Evolutionary conservation across 2,888 invertebrate genomes (phyloP), one percentile per base, ranked within the genome.

Genomic region (Oligia fasciuncula): DNA sequence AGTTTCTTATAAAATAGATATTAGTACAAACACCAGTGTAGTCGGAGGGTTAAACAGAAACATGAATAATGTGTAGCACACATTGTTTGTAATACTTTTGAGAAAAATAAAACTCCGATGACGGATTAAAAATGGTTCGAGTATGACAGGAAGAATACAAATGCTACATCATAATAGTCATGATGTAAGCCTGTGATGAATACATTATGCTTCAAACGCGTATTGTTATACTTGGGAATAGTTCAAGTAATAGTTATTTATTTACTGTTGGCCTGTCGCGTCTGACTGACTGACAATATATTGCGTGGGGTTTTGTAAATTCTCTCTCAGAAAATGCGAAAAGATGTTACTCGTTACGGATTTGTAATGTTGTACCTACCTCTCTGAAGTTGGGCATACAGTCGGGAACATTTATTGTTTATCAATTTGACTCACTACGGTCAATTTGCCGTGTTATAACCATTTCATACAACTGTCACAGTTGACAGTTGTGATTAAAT

Each of bases 41-140:
- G 69, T 75, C 6, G 23, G 57, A 85, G 73, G 75, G 66, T 77
- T 77, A 49, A 74, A 73, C 19, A 73, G 43, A 49, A 51, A 78
- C 6, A 71, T 75, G 62, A 81, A 67, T 78, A 84, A 85, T 85
- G 57, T 81, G 85, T 43, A 66, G 66, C 75, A 76, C 63, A 84
- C 57, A 78, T 85, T 78, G 74, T 62, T 67, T 69, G 43, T 67
- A 78, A 81, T 70, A 57, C 72, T 85, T 84, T 84, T 75, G 66
- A 84, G 70, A 73, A 66, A 84, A 85, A 85, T 72, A 73, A 76
- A 81, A 84, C 70, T 57, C 35, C 77, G 51, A 79, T 86, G 87
- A 87, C 81, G 72, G 86, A 88, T 88, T 88, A 85, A 88, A 87
- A 82, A 88, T 84, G 74, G 76, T 84, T 81, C 66, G 57, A 79